phyloP scores from a whole-genome alignment of 2,888 invertebrate species.

The Cecidostiba fungosa region DNA sequence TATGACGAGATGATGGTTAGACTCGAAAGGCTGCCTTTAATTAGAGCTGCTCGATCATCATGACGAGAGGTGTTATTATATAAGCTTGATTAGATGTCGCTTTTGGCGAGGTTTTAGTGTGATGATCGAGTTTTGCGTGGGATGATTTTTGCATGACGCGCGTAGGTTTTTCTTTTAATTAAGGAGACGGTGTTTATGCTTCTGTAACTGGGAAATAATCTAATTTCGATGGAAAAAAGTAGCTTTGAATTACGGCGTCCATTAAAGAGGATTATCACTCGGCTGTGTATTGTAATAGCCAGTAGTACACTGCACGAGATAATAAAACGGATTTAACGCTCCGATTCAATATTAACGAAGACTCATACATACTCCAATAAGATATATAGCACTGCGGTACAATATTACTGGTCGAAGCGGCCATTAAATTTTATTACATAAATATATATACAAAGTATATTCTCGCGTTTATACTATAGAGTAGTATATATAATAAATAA shows the following conservation, averaged over 20 bases:
- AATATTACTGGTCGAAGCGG: background rate
- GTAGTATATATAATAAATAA: background rate
- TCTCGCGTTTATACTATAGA: background rate
- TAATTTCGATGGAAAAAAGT: background rate
- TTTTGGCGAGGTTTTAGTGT: background rate
- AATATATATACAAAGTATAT: background rate
- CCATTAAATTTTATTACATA: background rate
- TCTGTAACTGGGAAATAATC: background rate
- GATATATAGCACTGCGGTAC: background rate
- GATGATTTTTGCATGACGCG: background rate
- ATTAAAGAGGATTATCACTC: background rate
- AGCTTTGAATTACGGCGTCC: background rate
- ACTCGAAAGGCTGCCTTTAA: background rate
- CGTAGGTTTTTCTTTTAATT: too few species aligned
- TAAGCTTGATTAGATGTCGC: background rate
- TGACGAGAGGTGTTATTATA: background rate
- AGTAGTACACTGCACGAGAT: background rate
- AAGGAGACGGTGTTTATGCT: too few species aligned
- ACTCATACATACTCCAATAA: background rate
- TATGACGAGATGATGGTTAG: background rate
- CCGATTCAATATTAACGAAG: slow-evolving; percentile 7
- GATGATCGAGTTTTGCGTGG: background rate
- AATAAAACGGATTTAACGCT: background rate
- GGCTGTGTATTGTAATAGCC: background rate
- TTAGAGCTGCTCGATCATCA: background rate